A percentile compares a stretch with the other conserved stretches of the same genome.
Conservation (phyloP, 2,797 vertebrate species). For the Cyclura pinguis region DNA sequence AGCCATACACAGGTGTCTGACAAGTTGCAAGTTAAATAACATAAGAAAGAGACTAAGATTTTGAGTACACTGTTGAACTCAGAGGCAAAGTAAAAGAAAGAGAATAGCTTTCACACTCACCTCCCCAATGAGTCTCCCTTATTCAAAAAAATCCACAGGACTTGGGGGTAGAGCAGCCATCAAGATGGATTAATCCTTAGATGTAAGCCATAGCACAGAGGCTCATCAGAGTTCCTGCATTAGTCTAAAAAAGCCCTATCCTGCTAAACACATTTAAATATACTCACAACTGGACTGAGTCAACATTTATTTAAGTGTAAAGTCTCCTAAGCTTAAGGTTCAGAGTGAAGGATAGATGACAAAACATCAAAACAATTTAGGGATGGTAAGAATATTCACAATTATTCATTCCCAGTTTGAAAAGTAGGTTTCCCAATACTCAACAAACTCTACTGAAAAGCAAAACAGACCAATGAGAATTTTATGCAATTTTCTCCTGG, state of each 20-base stretch:
- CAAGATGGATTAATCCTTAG: neutral
- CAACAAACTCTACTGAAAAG: too few relatives aligned
- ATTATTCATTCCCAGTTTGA: too few relatives aligned
- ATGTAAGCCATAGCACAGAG: neutral
- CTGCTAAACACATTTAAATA: too few relatives aligned
- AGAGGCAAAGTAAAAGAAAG: neutral
- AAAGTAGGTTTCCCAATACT: too few relatives aligned
- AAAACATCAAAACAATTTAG: too few relatives aligned
- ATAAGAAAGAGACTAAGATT: neutral
- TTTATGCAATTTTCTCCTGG: too few relatives aligned
- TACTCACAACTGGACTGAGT: too few relatives aligned
- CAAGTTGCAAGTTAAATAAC: slow-evolving; percentile 7
- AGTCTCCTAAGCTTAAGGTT: too few relatives aligned
- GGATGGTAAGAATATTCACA: too few relatives aligned
- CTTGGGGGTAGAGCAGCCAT: slow-evolving; percentile 11
- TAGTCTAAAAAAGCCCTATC: neutral
- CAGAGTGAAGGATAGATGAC: too few relatives aligned
- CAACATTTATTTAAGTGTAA: too few relatives aligned
- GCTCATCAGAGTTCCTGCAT: neutral
- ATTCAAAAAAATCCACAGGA: accelerated
- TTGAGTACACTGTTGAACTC: neutral
- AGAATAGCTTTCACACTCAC: neutral
- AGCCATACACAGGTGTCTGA: neutral
- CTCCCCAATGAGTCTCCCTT: neutral
- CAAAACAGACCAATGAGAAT: too few relatives aligned